These are phyloP conservation scores for Lordiphosa andalusiaca DNA, from an alignment of 2,888 invertebrate species.

Conservation along the genomic window DNA sequence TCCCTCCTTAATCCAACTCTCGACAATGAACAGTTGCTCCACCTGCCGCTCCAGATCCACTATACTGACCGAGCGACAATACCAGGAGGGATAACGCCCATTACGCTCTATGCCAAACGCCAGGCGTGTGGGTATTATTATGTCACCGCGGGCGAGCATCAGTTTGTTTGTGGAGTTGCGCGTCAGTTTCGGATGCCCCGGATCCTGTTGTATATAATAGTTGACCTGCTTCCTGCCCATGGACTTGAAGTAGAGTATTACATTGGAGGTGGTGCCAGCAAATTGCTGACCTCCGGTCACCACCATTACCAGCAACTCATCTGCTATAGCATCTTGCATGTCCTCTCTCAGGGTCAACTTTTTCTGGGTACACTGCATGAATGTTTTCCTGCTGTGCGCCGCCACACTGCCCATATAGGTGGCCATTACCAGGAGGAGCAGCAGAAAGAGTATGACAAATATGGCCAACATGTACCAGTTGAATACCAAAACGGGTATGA, in stretches of 20 bases:
- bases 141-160: not conserved
- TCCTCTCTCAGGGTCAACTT: not conserved
- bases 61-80: slow-evolving; percentile 22
- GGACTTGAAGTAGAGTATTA: slow-evolving; percentile 29
- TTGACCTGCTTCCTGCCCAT: not conserved
- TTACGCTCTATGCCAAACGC: slow-evolving; percentile 17
- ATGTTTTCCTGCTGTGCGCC: not conserved
- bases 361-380: slow-evolving; percentile 2
- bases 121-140: slow-evolving; percentile 32
- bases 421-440: not conserved
- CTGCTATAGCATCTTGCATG: not conserved
- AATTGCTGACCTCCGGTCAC: slow-evolving; percentile 32
- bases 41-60: slow-evolving; percentile 11
- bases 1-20: slow-evolving; percentile 19
- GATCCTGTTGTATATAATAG: slow-evolving; percentile 30
- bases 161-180: slow-evolving; percentile 23
- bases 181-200: slow-evolving; percentile 10
- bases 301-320: slow-evolving; percentile 21
- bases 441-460: not conserved
- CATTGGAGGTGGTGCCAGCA: slow-evolving; percentile 39
- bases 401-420: not conserved
- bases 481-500: not conserved
- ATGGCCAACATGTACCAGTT: slow-evolving; percentile 12
- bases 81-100: slow-evolving; percentile 39
- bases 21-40: slow-evolving; percentile 25